Conservation (phyloP, 2,113 vertebrate genomes). For the Peromyscus leucopus region DNA sequence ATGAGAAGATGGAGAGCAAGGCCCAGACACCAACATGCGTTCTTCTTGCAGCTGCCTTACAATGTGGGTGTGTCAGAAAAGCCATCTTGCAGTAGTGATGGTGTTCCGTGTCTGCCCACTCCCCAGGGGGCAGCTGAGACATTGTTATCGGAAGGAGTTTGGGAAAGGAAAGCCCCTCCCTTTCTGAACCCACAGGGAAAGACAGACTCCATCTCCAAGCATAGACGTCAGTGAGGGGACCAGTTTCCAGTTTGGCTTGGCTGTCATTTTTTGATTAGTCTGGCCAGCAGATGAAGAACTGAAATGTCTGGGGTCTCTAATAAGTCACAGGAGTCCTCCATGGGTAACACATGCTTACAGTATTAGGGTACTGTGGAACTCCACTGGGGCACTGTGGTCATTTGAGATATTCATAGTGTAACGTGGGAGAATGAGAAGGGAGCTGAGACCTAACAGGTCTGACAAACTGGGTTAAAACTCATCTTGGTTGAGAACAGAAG, state of each 20-base stretch:
- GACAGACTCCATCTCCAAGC: neutral
- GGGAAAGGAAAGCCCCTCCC: neutral
- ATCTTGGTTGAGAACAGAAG: neutral
- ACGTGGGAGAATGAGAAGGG: too few species aligned
- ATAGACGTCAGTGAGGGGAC: neutral
- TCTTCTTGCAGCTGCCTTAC: neutral
- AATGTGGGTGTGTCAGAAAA: neutral
- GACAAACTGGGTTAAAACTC: neutral
- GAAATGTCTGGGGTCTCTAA: neutral
- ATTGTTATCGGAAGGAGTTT: neutral
- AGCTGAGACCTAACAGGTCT: neutral
- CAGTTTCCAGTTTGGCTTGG: neutral
- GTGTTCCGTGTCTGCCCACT: neutral
- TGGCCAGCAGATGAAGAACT: neutral
- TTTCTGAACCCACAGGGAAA: neutral
- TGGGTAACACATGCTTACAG: neutral
- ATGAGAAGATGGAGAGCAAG: neutral
- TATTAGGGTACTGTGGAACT: too few species aligned
- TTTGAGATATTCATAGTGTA: neutral
- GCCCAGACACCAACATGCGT: neutral
- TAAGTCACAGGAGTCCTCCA: neutral
- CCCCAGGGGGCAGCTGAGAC: neutral
- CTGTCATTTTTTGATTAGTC: neutral
- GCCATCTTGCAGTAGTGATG: neutral
- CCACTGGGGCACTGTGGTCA: accelerated